Evolutionary conservation across 2,113 vertebrate species (phyloP), one percentile per base, ranked within the genome.

Genomic region (Sialia sialis): DNA sequence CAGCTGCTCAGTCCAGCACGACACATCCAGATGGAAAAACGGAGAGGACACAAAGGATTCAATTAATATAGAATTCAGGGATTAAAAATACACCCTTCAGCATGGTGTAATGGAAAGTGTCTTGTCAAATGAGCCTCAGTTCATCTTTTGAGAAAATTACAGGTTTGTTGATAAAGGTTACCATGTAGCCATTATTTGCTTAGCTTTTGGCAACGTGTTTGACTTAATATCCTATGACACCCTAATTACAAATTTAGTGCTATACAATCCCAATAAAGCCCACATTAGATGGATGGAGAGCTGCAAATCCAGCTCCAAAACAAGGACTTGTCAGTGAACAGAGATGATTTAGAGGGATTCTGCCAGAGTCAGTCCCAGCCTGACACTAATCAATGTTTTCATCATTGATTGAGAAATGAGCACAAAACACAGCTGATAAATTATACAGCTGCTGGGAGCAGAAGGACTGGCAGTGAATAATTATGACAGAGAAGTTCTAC

Each of bases 381-480:
- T 87, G 93, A 90, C 91, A 89, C 89, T 96, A 95, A 96, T 96
- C 95, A 97, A 87, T 95, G 94, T 95, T 96, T 96, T 97, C 94
- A 92, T 94, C 94, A 90, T 69, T 88, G 94, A 89, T 93, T 84
- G 94, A 96, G 91, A 89, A 83, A 93, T 11, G 51, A 93, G 94
- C 91, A 93, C 82, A 95, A 96, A 96, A 97, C 94, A 95, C 96
- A 97, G 96, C 96, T 97, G 96, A 96, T 86, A 69, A 92, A 90
- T 93, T 70, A 78, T 77, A 51, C 96, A 96, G 95, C 96, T 95
- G 95, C 90, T 83, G 85, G 87, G 41, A 90, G 92, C 85, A 80
- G 78, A 75, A 66, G 90, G 81, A 43, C 95, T 83, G 75, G 92
- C 83, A 83, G 68, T 62, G 90, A 93, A 94, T 88, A 92, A 82